These are phyloP conservation scores for Asteroscopus sphinx DNA, from an alignment of 2,888 invertebrate species.

Conservation along the genomic window DNA sequence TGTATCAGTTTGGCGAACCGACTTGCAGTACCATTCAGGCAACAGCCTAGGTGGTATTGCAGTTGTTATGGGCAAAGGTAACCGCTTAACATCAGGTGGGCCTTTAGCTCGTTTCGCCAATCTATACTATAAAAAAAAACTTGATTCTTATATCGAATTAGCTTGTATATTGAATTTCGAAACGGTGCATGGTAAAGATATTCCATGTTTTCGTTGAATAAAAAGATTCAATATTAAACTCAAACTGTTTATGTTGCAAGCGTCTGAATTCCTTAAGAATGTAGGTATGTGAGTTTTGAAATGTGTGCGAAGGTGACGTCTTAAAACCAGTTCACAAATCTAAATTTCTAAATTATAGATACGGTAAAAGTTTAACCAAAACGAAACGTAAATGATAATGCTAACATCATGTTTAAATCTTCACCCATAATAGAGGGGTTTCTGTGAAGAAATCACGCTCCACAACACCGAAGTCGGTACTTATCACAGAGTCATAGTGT, in stretches of 20 bases:
- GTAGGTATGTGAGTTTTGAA: conserved; percentile 18
- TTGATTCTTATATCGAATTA: no score
- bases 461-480: conserved; percentile 11
- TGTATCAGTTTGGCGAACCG: no score
- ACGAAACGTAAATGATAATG: conserved; percentile 1
- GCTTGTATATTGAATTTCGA: background rate
- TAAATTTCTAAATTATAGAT: background rate
- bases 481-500: conserved; percentile 17
- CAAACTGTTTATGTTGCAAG: conserved; percentile 3
- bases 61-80: no score
- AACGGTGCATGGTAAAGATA: background rate
- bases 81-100: no score
- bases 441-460: conserved; percentile 15
- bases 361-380: no score
- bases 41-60: no score
- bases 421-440: conserved; percentile 1
- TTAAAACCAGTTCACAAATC: conserved; percentile 6
- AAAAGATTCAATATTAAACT: conserved; percentile 8
- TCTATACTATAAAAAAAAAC: no score
- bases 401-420: background rate
- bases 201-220: conserved; percentile 10
- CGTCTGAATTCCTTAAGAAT: conserved; percentile 15
- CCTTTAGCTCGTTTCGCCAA: no score
- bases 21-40: no score
- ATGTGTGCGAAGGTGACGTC: conserved; percentile 2